phyloP scores from a whole-genome alignment of 1,140 invertebrate genomes.

The Pachypsylla venusta region DNA sequence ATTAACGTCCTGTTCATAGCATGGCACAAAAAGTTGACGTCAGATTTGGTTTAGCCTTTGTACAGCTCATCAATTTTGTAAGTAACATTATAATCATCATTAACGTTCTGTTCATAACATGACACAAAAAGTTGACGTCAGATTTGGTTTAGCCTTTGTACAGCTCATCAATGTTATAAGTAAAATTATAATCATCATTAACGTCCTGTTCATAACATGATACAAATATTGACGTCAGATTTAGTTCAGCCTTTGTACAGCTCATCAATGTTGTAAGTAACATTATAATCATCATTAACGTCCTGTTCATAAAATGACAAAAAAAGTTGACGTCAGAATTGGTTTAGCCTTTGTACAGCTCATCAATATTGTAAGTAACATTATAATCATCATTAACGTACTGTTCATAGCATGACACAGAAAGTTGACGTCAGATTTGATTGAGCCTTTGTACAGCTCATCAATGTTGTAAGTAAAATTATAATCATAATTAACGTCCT shows the following conservation, averaged over 20 bases:
- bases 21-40: too few species aligned
- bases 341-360: conserved; percentile 95
- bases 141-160: conserved; percentile 92
- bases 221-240: too few species aligned
- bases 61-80: too few species aligned
- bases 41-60: too few species aligned
- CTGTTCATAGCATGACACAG: conserved; percentile 93
- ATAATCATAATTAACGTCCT: too few species aligned
- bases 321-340: conserved; percentile 91
- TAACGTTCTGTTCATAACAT: conserved; percentile 96
- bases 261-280: too few species aligned
- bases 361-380: conserved; percentile 97
- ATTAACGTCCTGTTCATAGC: too few species aligned
- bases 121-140: conserved; percentile 90
- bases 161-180: conserved; percentile 98
- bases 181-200: too few species aligned
- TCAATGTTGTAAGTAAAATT: conserved; percentile 95
- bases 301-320: conserved; percentile 93
- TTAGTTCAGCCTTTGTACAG: too few species aligned
- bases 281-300: too few species aligned
- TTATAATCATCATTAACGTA: conserved; percentile 97
- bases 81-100: conserved; percentile 97
- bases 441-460: conserved; percentile 94
- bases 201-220: too few species aligned
- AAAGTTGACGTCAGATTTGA: conserved; percentile 93